Evolutionary conservation across 2,888 invertebrate genomes (phyloP).

Genomic region (Agonopterix alstromeriana): DNA sequence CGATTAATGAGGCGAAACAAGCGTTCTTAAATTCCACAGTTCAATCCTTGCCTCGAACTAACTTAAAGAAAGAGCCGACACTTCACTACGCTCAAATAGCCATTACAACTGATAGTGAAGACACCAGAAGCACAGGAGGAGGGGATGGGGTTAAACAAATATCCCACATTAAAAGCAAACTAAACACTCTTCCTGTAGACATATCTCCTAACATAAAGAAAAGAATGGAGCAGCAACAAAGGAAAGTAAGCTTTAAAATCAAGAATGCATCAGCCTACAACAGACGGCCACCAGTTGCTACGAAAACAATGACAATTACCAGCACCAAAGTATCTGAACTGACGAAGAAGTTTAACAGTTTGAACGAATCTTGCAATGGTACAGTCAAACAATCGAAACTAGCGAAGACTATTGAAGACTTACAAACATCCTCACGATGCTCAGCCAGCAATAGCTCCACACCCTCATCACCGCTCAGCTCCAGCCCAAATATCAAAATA

Average conservation of each 20-base stretch:
- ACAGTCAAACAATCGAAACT: slow-evolving; percentile 75
- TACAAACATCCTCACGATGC: slow-evolving; percentile 41
- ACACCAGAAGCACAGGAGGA: slow-evolving; percentile 68
- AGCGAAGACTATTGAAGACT: slow-evolving; percentile 68
- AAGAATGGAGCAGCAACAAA: slow-evolving; percentile 52
- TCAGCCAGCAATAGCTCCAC: slow-evolving; percentile 62
- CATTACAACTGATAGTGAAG: slow-evolving; percentile 56
- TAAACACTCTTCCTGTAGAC: slow-evolving; percentile 25
- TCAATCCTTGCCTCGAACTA: slow-evolving; percentile 17
- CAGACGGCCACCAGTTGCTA: slow-evolving; percentile 53
- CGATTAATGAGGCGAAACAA: slow-evolving; percentile 56
- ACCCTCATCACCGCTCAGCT: slow-evolving; percentile 61
- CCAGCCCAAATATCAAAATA: slow-evolving; percentile 70
- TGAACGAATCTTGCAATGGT: slow-evolving; percentile 57
- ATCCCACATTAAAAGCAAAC: slow-evolving; percentile 24
- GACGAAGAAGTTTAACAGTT: slow-evolving; percentile 82
- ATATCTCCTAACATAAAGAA: slow-evolving; percentile 37
- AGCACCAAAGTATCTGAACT: slow-evolving; percentile 81
- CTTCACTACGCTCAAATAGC: slow-evolving; percentile 65
- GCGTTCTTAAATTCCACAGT: slow-evolving; percentile 59
- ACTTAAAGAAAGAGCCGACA: slow-evolving; percentile 29
- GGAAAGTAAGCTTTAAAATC: slow-evolving; percentile 79
- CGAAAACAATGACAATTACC: slow-evolving; percentile 64
- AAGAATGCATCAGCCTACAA: slow-evolving; percentile 67
- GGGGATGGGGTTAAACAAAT: slow-evolving; percentile 32